A percentile compares a stretch with the other conserved stretches of the same genome.
phyloP scores from a whole-genome alignment of 2,888 invertebrate species.

The Noctua janthe region DNA sequence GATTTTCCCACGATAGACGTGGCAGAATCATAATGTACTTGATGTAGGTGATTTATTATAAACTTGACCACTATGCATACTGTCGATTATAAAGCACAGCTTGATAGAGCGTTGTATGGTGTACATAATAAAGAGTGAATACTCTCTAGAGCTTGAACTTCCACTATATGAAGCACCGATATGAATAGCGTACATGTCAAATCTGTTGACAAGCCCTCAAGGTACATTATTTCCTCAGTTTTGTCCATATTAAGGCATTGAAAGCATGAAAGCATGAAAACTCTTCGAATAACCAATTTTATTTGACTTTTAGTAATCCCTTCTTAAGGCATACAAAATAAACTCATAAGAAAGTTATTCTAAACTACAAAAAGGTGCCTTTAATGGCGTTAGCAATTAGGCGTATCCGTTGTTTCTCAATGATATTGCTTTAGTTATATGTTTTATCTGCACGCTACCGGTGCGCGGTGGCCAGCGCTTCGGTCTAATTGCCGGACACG shows the following conservation, averaged over 20 bases:
- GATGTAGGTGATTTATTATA: slow-evolving; percentile 11
- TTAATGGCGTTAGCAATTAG: slow-evolving; percentile 72
- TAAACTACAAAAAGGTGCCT: slow-evolving; percentile 30
- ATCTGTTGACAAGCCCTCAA: background rate
- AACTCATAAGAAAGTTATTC: slow-evolving; percentile 40
- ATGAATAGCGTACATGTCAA: background rate
- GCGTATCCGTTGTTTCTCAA: slow-evolving; percentile 79
- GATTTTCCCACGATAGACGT: slow-evolving; percentile 31
- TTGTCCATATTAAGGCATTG: background rate
- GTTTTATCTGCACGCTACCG: slow-evolving; percentile 78
- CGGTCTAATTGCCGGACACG: slow-evolving; percentile 78
- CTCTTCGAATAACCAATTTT: background rate
- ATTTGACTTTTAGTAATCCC: background rate
- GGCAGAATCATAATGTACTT: background rate
- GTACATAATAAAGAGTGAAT: background rate
- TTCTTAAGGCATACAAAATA: slow-evolving; percentile 2
- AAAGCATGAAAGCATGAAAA: background rate
- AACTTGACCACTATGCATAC: background rate
- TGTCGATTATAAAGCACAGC: background rate
- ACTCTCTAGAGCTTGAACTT: background rate
- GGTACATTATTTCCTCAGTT: background rate
- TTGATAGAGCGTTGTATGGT: background rate
- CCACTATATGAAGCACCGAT: background rate
- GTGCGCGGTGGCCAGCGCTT: slow-evolving; percentile 64
- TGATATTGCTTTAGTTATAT: slow-evolving; percentile 69